These are phyloP conservation scores for Mallotus villosus DNA, from an alignment of 2,797 vertebrate genomes.

Conservation along the genomic window DNA sequence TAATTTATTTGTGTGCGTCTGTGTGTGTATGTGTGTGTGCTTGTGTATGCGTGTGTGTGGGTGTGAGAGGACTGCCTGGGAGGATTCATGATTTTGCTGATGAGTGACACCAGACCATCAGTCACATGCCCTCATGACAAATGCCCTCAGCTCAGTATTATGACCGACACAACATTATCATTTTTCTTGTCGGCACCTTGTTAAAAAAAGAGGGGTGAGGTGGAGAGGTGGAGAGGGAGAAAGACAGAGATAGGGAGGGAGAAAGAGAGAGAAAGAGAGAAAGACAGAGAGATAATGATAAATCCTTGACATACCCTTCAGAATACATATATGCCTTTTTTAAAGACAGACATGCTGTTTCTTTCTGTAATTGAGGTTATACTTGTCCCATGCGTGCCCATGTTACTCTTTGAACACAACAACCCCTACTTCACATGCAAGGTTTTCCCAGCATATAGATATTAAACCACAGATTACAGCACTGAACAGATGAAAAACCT, in stretches of 20 bases:
- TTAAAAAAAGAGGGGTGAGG: constrained; percentile 14
- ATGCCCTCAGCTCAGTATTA: constrained; percentile 61
- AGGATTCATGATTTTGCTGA: constrained; percentile 56
- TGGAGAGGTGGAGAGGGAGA: not conserved
- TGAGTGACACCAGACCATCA: constrained; percentile 63
- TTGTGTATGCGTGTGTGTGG: not conserved
- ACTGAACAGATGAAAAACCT: not conserved
- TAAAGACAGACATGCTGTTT: not conserved
- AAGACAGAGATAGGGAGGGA: not conserved
- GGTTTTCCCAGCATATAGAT: not conserved
- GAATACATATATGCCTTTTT: not conserved
- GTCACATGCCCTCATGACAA: constrained; percentile 70
- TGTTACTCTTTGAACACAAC: not conserved
- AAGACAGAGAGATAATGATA: not conserved
- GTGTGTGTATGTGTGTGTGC: not conserved
- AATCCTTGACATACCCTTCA: constrained; percentile 2
- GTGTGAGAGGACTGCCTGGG: constrained; percentile 35
- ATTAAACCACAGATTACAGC: not conserved
- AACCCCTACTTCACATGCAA: no score
- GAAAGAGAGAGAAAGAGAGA: not conserved
- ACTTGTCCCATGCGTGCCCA: not conserved
- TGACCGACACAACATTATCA: constrained; percentile 74
- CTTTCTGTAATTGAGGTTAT: constrained; percentile 10
- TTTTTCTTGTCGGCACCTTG: constrained; percentile 75
- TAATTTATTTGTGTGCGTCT: constrained; percentile 1